Conservation (phyloP, 2,888 invertebrate species). For the Pheosia gnoma region DNA sequence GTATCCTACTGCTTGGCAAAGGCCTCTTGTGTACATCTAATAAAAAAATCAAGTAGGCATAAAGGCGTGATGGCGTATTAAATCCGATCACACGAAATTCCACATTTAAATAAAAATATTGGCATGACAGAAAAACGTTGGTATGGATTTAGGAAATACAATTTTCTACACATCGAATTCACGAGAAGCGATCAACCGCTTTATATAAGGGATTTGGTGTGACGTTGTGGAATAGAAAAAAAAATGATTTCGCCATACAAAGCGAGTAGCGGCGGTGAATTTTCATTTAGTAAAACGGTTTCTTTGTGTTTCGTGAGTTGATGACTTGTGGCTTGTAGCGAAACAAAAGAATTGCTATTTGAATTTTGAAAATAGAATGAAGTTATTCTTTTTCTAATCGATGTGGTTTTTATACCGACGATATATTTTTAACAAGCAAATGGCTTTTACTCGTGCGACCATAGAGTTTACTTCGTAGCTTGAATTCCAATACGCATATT, state of each 20-base stretch:
- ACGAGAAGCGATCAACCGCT: slow-evolving; percentile 54
- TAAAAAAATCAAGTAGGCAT: too few species aligned
- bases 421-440: too few species aligned
- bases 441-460: too few species aligned
- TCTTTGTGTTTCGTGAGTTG: neutral
- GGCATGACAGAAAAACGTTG: slow-evolving; percentile 35
- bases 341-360: neutral
- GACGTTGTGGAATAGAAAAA: slow-evolving; percentile 62
- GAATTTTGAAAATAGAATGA: neutral
- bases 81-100: slow-evolving; percentile 14
- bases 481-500: too few species aligned
- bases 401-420: too few species aligned
- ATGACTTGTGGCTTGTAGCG: neutral
- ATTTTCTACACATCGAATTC: slow-evolving; percentile 64
- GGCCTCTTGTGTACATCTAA: too few species aligned
- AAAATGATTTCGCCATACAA: slow-evolving; percentile 50
- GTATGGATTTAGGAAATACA: slow-evolving; percentile 60
- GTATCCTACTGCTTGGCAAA: too few species aligned
- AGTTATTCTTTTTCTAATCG: slow-evolving; percentile 6
- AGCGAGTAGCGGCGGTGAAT: slow-evolving; percentile 31
- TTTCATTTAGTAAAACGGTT: slow-evolving; percentile 9
- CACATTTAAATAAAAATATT: slow-evolving; percentile 8
- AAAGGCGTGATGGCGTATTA: too few species aligned
- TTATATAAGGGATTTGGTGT: slow-evolving; percentile 61
- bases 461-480: too few species aligned